Base-by-base conservation (phyloP, 2,888 invertebrate species). In the Eristalis intricaria region DNA sequence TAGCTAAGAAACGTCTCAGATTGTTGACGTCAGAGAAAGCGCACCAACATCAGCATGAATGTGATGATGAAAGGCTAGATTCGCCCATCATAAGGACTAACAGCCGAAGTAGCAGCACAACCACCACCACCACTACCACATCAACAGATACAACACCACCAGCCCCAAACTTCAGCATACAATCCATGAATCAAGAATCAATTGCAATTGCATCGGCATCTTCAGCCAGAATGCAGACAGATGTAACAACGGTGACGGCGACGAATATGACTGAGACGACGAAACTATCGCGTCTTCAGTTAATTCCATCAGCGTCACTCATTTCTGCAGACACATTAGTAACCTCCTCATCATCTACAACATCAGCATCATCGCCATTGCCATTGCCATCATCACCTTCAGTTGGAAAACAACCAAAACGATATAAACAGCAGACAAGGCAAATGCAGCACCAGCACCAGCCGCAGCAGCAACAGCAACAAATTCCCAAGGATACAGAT, bases 1-100 rank as follows among this genome's bases (percentile, higher is more conserved):
- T 89, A 7, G 86, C 88, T 66, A 89, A 80, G 22, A 89, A 89
- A 74, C 89, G 88, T 22, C 70, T 89, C 13, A 84, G 84, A 88
- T 61, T 80, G 76, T 65, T 68, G 13, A 64, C 40, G 15, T 65
- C 56, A 15, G 15, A 77, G 2, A 60, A 77, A 10, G 38, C 64
- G 4, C 60, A 66, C 1, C 60, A 56, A 19, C 19, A 43, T n/a
- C 5, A 69, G 35, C 60, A 19, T 68, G 35, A 38, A 11, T 10
- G 8, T 1, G 1, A 19, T 4, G 43, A 43, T 43, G 43, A 43
- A 15, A 8, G 50, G 7, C 50, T 4, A 3, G 43, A 43, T 43
- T 15, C 43, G 15, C 13, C 43, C 15, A 4, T 43, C 43, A 4
- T 43, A 1, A 15, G 15, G 4, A 43, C 43, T 4, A n/a, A 13